Evolutionary conservation across 1,140 invertebrate genomes (phyloP).

Genomic region (Diabrotica virgifera): DNA sequence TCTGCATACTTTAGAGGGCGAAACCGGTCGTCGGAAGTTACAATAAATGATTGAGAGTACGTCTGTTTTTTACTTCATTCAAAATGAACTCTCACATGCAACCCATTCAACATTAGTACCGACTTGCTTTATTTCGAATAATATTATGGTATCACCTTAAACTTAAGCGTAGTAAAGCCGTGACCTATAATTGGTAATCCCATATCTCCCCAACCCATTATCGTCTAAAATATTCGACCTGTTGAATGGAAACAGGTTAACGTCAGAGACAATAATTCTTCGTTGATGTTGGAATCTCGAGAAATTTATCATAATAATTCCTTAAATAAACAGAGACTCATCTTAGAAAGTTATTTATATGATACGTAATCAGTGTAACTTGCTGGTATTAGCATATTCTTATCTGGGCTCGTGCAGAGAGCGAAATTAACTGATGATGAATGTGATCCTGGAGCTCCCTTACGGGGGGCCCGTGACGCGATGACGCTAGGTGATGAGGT

Average conservation of each 20-base stretch:
- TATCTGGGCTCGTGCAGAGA: conserved; percentile 27
- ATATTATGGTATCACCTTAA: no score
- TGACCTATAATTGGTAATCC: no score
- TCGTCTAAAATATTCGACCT: background rate
- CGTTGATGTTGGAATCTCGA: background rate
- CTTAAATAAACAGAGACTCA: conserved; percentile 25
- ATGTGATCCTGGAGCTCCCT: conserved; percentile 17
- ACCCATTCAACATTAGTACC: no score
- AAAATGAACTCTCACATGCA: no score
- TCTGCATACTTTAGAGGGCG: no score
- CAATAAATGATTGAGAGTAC: no score
- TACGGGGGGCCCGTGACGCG: conserved; percentile 9
- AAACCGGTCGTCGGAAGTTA: no score
- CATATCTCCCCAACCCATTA: background rate
- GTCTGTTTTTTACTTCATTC: no score
- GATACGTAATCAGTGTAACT: conserved; percentile 30
- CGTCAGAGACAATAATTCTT: conserved; percentile 2
- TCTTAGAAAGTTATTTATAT: conserved; percentile 30
- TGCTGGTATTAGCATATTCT: conserved; percentile 30
- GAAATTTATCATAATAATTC: conserved; percentile 27
- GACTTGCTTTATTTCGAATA: no score
- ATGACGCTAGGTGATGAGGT: conserved; percentile 11
- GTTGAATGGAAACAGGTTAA: background rate
- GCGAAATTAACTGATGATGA: conserved; percentile 31
- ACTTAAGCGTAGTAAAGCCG: no score